Evolutionary conservation across 2,888 invertebrate genomes (phyloP).

Genomic region (Balanococcus diminutus): DNA sequence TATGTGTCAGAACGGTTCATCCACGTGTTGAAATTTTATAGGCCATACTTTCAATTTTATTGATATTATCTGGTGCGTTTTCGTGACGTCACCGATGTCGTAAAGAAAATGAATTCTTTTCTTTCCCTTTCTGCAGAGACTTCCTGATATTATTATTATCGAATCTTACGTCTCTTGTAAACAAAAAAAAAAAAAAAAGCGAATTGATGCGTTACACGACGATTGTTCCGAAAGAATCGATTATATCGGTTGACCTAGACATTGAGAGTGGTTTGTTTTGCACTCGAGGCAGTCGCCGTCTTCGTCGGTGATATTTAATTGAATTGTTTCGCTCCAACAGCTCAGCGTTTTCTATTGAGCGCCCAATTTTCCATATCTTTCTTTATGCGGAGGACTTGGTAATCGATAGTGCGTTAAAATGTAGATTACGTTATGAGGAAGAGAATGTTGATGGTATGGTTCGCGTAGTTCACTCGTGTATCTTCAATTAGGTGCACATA

Average conservation of each 20-base stretch:
- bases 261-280: neutral
- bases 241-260: neutral
- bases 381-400: too few species aligned
- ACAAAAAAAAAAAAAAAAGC: neutral
- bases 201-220: neutral
- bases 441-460: neutral
- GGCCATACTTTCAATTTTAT: too few species aligned
- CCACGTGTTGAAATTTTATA: neutral
- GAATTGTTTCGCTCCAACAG: neutral
- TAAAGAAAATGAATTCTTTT: too few species aligned
- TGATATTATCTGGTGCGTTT: neutral
- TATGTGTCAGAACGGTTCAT: too few species aligned
- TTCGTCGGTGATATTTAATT: neutral
- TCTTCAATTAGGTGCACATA: neutral
- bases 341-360: neutral
- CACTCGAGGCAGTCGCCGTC: neutral
- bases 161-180: neutral
- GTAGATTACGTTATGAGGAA: neutral
- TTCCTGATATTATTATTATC: neutral
- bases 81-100: neutral
- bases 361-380: neutral
- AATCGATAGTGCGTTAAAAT: neutral
- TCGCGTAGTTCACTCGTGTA: neutral
- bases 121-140: neutral
- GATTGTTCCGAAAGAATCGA: neutral